A percentile compares a stretch with the other conserved stretches of the same genome.
Evolutionary conservation across 2,888 invertebrate genomes (phyloP).

Genomic region (Schizaphis graminum): DNA sequence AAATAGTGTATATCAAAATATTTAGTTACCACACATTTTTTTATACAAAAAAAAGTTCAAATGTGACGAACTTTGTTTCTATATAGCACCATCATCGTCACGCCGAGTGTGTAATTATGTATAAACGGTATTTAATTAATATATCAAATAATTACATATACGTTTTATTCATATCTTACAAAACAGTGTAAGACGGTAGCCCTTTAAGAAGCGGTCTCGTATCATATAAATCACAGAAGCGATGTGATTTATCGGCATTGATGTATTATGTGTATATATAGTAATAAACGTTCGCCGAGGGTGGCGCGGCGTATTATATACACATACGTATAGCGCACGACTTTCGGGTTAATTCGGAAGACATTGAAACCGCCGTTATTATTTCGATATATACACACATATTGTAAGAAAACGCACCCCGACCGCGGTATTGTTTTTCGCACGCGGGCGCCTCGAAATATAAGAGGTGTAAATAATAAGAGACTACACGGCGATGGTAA

Average conservation of each 20-base stretch:
- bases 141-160: neutral
- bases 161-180: neutral
- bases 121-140: neutral
- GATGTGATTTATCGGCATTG: slow-evolving; percentile 8
- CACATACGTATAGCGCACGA: neutral
- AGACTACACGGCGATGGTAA: neutral
- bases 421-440: slow-evolving; percentile 62
- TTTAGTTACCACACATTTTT: too few relatives aligned
- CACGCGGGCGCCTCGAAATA: neutral
- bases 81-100: too few relatives aligned
- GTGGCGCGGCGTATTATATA: neutral
- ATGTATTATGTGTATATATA: neutral
- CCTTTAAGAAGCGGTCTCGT: neutral
- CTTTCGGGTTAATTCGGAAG: slow-evolving; percentile 27
- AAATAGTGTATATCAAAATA: too few relatives aligned
- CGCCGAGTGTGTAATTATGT: too few relatives aligned
- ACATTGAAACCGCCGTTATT: slow-evolving; percentile 25
- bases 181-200: neutral
- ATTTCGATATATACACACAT: neutral
- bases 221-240: neutral
- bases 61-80: too few relatives aligned
- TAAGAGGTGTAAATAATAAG: slow-evolving; percentile 46
- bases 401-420: slow-evolving; percentile 49
- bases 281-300: slow-evolving; percentile 9
- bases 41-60: too few relatives aligned